Evolutionary conservation across 2,888 invertebrate species (phyloP).

Genomic region (Chorisops tibialis): DNA sequence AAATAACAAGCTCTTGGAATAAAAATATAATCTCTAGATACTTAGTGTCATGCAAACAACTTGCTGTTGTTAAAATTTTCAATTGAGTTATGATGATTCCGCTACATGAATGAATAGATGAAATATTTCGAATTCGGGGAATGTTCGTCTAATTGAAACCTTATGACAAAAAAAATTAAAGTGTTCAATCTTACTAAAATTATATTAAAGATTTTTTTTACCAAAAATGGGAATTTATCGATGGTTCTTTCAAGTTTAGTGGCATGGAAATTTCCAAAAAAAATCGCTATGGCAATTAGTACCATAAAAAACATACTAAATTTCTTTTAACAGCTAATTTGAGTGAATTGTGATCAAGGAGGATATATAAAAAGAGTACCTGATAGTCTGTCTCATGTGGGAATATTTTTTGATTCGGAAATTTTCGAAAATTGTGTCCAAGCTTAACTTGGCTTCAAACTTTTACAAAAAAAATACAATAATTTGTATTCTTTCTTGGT

Average conservation of each 20-base stretch:
- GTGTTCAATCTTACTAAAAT: not conserved
- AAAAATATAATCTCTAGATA: not conserved
- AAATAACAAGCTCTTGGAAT: not conserved
- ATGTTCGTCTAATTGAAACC: slow-evolving; percentile 1
- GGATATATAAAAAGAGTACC: too few species aligned
- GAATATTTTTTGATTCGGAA: too few species aligned
- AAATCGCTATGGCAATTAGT: not conserved
- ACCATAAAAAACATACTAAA: too few species aligned
- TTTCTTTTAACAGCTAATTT: too few species aligned
- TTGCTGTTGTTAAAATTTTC: not conserved
- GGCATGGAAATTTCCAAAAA: not conserved
- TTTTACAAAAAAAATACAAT: too few species aligned
- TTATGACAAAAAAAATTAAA: not conserved
- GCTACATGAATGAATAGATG: not conserved
- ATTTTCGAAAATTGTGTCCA: too few species aligned
- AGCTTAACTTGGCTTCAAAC: too few species aligned
- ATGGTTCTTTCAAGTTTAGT: not conserved
- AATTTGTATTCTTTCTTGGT: too few species aligned
- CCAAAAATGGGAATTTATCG: not conserved
- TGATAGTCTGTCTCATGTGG: too few species aligned
- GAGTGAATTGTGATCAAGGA: too few species aligned
- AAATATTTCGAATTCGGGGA: not conserved
- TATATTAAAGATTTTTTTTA: not conserved
- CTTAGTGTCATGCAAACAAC: not conserved
- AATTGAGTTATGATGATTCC: not conserved